phyloP scores from a whole-genome alignment of 2,113 vertebrate species.

The Cyphomyrus discorhynchus region DNA sequence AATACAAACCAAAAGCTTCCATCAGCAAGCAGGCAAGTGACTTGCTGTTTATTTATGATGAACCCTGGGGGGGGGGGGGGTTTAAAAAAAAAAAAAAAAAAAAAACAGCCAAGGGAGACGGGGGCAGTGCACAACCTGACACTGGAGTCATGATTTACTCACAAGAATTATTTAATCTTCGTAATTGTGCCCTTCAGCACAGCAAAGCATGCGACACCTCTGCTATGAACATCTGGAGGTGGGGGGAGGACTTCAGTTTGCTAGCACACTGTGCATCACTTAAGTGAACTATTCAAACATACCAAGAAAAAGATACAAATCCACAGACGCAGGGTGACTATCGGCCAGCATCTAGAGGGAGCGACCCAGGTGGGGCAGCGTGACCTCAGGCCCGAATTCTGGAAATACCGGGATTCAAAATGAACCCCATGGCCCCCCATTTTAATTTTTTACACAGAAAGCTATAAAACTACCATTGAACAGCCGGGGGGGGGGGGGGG shows the following conservation, averaged over 20 bases:
- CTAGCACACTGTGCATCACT: background rate
- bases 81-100: too few relatives aligned
- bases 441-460: background rate
- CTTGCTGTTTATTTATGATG: background rate
- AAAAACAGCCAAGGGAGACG: too few relatives aligned
- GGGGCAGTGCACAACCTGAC: background rate
- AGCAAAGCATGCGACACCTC: background rate
- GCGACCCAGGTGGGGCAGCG: rapidly evolving
- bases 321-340: background rate
- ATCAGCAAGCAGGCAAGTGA: background rate
- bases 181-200: background rate
- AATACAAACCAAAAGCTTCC: background rate
- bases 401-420: background rate
- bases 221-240: background rate
- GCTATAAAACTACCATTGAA: background rate
- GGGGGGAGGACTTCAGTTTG: background rate
- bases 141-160: constrained; percentile 3
- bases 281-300: background rate
- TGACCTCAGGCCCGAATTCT: background rate
- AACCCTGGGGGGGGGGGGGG: background rate
- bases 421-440: background rate
- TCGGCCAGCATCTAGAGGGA: background rate
- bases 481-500: background rate
- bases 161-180: background rate
- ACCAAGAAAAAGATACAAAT: background rate